phyloP scores from a whole-genome alignment of 2,113 vertebrate species.

The Haemorhous mexicanus region DNA sequence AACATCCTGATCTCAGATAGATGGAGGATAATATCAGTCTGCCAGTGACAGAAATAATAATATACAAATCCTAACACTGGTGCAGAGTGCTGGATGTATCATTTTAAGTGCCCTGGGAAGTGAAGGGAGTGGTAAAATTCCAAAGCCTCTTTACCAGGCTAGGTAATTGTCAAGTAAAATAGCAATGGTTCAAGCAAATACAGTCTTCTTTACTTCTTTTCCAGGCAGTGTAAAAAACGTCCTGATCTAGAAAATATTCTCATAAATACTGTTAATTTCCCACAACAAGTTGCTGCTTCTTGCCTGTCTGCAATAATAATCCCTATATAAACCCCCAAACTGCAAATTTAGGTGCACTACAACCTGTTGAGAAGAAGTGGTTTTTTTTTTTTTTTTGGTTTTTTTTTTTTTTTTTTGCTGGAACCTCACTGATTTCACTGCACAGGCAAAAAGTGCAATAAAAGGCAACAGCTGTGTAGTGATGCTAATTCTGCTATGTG shows the following conservation, averaged over 20 bases:
- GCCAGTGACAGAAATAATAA: background rate
- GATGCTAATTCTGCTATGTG: rapidly evolving
- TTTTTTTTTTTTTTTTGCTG: background rate
- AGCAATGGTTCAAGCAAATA: background rate
- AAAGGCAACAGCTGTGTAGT: background rate
- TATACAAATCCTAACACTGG: rapidly evolving
- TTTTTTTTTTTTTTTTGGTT: background rate
- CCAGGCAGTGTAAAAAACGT: background rate
- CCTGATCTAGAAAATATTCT: background rate
- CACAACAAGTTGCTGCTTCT: background rate
- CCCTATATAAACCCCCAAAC: background rate
- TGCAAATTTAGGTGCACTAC: background rate
- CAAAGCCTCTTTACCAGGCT: background rate
- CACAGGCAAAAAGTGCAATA: background rate
- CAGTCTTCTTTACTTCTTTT: background rate
- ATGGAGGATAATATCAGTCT: background rate
- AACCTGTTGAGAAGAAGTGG: background rate
- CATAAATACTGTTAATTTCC: background rate
- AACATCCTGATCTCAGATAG: background rate
- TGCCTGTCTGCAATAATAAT: background rate
- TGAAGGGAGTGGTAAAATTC: background rate
- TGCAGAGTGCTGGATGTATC: background rate
- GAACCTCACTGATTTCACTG: background rate
- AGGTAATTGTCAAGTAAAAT: background rate
- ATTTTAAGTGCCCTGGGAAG: background rate